These are phyloP conservation scores for Pelecanoides urinatrix DNA, from an alignment of 2,113 vertebrate species.

Conservation along the genomic window DNA sequence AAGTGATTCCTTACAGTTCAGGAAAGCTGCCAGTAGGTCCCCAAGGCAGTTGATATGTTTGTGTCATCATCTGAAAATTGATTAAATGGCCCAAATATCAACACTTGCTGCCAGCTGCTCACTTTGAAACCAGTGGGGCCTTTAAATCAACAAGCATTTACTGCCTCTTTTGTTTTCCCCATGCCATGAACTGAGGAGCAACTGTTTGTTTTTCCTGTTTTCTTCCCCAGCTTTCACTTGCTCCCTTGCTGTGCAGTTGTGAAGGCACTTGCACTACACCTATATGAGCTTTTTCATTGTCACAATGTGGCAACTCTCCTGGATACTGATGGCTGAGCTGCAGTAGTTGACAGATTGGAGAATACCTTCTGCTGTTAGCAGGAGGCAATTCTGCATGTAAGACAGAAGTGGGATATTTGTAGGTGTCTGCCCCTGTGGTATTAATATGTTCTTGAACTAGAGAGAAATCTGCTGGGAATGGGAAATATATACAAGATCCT, in stretches of 20 bases:
- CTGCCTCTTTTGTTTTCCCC: background rate
- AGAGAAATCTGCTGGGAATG: background rate
- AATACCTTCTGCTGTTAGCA: background rate
- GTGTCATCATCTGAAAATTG: background rate
- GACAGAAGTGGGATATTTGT: background rate
- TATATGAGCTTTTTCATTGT: background rate
- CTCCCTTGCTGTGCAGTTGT: background rate
- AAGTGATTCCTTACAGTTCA: background rate
- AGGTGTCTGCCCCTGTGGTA: background rate
- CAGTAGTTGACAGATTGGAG: background rate
- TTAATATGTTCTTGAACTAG: background rate
- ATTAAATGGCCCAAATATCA: conserved; percentile 9
- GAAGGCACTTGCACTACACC: background rate
- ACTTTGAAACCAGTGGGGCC: background rate
- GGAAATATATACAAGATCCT: background rate
- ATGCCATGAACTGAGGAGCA: background rate
- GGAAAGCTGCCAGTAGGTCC: background rate
- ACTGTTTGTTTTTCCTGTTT: background rate
- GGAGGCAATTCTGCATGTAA: background rate
- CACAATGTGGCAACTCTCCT: background rate
- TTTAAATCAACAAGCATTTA: background rate
- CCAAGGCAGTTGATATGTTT: background rate
- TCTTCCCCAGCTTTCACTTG: background rate
- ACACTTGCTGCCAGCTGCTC: background rate
- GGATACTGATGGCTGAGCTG: background rate